Base-by-base conservation (phyloP, 2,113 vertebrate genomes). In the Phalacrocorax aristotelis region DNA sequence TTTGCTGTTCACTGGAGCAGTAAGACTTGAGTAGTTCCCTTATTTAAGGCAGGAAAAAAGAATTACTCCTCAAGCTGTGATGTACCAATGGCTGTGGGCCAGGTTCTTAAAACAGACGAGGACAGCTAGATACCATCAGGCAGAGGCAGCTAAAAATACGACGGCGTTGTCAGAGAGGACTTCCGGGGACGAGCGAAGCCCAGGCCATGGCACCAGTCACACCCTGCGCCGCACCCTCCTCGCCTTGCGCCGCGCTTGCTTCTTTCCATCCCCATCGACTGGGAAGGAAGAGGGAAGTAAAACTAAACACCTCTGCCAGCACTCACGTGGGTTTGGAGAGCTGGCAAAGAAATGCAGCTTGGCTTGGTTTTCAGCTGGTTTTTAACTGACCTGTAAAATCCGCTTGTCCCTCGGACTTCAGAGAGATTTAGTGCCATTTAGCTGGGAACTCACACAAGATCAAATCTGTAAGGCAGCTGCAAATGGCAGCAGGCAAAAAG, bases 221-320 rank as follows among this genome's bases (percentile, higher is more conserved):
- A 30, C 17, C 72, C 64, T 11, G 29, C 7, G 5, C 7, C 32
- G 3, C 66, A 71, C 55, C 84, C 6, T 27, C 27, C 29, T 30
- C 36, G 4, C 34, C n/a, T 11, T 13, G 64, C 58, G 52, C 42
- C 42, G 0, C 0, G 0, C 65, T 66, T 26, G 4, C 29, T n/a
- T 3, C 68, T 10, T 38, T 5, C 72, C 22, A 4, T n/a, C 22
- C 75, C 75, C 87, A 11, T 4, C 4, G 1, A 10, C 42, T 15
- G 62, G 38, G 32, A 36, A 83, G 36, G 71, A 52, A 34, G 71
- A 38, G 51, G 57, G 71, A 88, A 85, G 52, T 19, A 32, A 26
- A 58, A 29, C 14, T 3, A 9, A 46, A 40, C 23, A 17, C 14
- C 21, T 54, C 46, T 18, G n/a, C 27, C 44, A 46, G 65, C 22